These are phyloP conservation scores for Dryocosmus kuriphilus DNA, from an alignment of 2,888 invertebrate genomes.

Conservation along the genomic window DNA sequence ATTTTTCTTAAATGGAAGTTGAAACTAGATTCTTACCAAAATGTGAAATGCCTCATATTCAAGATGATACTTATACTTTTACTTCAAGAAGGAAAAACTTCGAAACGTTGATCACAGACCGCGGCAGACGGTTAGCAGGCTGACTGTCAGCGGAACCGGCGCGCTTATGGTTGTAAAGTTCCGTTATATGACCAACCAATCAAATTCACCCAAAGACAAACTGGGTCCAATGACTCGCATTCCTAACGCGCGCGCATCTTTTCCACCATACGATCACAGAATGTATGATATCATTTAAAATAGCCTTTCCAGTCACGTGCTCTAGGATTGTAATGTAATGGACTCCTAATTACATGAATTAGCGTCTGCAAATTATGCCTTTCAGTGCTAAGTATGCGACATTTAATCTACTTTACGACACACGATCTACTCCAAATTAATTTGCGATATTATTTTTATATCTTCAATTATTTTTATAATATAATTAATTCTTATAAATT, in stretches of 20 bases:
- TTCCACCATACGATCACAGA: constrained; percentile 12
- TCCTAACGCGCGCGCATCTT: constrained; percentile 55
- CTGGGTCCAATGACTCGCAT: constrained; percentile 58
- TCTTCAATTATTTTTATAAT: background rate
- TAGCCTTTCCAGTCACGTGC: constrained; percentile 9
- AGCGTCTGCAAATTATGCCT: background rate
- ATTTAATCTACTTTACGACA: constrained; percentile 1
- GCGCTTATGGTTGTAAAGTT: constrained; percentile 58
- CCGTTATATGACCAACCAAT: constrained; percentile 70
- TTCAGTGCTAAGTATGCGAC: background rate
- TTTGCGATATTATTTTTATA: background rate
- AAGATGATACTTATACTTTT: constrained; percentile 42
- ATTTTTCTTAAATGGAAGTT: background rate
- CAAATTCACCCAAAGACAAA: constrained; percentile 56
- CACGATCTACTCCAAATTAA: background rate
- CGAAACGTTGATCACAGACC: constrained; percentile 53
- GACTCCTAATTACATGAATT: constrained; percentile 15
- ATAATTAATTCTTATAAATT: too few relatives aligned
- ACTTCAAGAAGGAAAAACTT: constrained; percentile 47
- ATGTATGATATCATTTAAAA: constrained; percentile 4
- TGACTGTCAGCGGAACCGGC: constrained; percentile 49
- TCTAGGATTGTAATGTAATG: background rate
- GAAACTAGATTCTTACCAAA: constrained; percentile 32
- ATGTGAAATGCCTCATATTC: background rate
- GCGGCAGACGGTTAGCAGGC: constrained; percentile 40